Conservation (phyloP, 2,888 invertebrate species). For the Melinaea marsaeus region DNA sequence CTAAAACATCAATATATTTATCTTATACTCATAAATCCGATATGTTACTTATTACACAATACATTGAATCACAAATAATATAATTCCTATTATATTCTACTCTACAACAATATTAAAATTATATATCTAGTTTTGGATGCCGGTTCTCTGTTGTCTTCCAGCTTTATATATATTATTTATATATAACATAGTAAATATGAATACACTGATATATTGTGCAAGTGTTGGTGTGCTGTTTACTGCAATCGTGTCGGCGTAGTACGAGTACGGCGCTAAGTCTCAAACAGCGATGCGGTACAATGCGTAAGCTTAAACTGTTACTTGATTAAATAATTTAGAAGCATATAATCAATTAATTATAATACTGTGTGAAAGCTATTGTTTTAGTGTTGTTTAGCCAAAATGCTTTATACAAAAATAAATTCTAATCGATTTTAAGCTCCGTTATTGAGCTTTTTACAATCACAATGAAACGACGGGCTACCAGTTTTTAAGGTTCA, state of each 20-base stretch:
- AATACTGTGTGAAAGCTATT: conserved; percentile 1
- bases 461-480: too few species aligned
- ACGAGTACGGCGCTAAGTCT: conserved; percentile 23
- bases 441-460: neutral
- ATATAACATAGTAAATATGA: neutral
- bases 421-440: neutral
- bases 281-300: conserved; percentile 1
- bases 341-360: neutral
- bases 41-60: too few species aligned
- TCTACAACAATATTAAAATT: too few species aligned
- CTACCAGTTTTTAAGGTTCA: too few species aligned
- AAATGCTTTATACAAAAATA: conserved; percentile 1
- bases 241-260: conserved; percentile 22
- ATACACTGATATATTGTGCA: conserved; percentile 17
- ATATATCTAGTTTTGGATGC: neutral
- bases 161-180: neutral
- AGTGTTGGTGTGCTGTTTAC: conserved; percentile 24
- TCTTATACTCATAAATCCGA: neutral
- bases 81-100: too few species aligned
- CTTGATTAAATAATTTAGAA: neutral
- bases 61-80: too few species aligned
- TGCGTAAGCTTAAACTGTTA: neutral
- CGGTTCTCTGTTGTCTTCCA: neutral
- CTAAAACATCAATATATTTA: neutral
- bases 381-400: neutral